These are phyloP conservation scores for Epizoanthus stellaris DNA, from an alignment of 92 coral and sea anemone genomes.

Conservation along the genomic window DNA sequence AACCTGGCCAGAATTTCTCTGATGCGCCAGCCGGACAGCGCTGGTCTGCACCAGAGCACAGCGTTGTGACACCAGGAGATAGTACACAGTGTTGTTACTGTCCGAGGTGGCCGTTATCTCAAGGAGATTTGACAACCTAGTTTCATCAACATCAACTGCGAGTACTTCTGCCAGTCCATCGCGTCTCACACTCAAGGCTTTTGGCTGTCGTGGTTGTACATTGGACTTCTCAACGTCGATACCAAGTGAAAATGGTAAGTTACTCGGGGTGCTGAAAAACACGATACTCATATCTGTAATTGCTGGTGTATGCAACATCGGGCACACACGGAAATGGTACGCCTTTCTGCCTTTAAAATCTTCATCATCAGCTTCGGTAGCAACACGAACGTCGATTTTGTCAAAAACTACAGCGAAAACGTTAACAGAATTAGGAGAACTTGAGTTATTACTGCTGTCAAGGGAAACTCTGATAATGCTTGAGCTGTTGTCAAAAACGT, in stretches of 20 bases:
- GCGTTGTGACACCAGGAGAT: constrained; percentile 71
- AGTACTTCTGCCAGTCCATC: neutral
- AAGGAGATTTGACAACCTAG: constrained; percentile 58
- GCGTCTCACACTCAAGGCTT: neutral
- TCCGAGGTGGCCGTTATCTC: constrained; percentile 74
- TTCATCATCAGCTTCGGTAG: too few species aligned
- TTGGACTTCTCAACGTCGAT: neutral
- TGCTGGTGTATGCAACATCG: too few species aligned
- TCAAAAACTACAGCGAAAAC: constrained; percentile 57
- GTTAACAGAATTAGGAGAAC: constrained; percentile 38
- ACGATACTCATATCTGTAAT: neutral
- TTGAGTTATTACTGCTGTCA: neutral
- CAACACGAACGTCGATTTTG: too few species aligned
- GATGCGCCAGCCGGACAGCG: constrained; percentile 42
- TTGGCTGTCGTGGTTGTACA: neutral
- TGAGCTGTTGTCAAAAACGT: constrained; percentile 27
- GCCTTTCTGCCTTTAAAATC: too few species aligned
- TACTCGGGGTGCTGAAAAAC: neutral
- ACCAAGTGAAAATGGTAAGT: neutral
- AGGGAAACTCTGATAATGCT: constrained; percentile 61
- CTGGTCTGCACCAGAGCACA: constrained; percentile 58
- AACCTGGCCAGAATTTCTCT: constrained; percentile 14
- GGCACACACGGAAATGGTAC: too few species aligned
- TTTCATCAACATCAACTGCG: constrained; percentile 23
- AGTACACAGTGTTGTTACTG: constrained; percentile 49